Evolutionary conservation across 2,888 invertebrate genomes (phyloP).

Genomic region (Frankliniella fusca): DNA sequence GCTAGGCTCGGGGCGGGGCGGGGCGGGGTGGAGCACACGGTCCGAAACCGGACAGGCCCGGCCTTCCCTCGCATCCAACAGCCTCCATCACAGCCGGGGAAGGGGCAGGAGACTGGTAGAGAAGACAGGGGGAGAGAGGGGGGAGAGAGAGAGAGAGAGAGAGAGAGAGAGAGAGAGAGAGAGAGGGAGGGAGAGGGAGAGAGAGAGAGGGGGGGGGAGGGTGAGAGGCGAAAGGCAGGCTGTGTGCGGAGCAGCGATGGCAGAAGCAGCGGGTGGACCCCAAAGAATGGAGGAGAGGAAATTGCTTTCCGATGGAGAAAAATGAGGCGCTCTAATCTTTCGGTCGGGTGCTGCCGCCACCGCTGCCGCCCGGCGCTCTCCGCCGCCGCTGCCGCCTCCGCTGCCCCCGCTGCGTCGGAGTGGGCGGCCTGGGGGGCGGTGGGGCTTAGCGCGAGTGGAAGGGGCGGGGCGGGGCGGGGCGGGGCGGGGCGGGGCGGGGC

Average conservation of each 20-base stretch:
- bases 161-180: not conserved
- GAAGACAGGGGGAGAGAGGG: no score
- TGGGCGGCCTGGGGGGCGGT: no score
- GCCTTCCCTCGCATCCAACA: not conserved
- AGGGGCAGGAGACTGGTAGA: not conserved
- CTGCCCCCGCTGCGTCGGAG: not conserved
- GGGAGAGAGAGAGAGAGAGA: not conserved
- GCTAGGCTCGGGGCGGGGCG: not conserved
- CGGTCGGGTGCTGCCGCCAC: not conserved
- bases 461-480: not conserved
- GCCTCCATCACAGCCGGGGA: not conserved
- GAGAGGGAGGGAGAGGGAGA: not conserved
- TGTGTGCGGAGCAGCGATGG: not conserved
- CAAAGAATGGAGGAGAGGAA: constrained; percentile 19
- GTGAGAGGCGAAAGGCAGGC: not conserved
- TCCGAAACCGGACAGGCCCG: not conserved
- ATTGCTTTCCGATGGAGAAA: constrained; percentile 26
- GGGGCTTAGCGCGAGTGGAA: not conserved
- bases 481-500: not conserved
- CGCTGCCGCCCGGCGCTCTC: not conserved
- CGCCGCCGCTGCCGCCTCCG: not conserved
- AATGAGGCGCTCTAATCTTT: constrained; percentile 22
- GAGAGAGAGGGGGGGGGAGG: not conserved
- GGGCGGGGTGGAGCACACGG: not conserved
- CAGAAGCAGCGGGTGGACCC: not conserved